Evolutionary conservation across 1,140 invertebrate genomes (phyloP), one percentile per base, ranked within the genome.

Genomic region (Drosophila repletoides): DNA sequence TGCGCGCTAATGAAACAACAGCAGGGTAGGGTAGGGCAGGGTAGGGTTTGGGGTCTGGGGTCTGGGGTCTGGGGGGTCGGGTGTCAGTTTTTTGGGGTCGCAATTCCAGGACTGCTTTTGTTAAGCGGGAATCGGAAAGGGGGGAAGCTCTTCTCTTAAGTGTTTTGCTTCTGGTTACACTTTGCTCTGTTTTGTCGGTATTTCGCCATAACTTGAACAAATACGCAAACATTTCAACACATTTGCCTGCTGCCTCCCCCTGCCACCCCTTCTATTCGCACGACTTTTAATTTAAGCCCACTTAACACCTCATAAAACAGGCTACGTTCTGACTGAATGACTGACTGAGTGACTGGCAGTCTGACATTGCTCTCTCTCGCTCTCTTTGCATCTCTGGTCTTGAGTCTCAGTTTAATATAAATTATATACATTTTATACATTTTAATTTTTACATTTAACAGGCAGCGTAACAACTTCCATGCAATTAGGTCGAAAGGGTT

Each of bases 231-330:
- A 84, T 83, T 83, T 84, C 79, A 75, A 73, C 79, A 84, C 77
- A 83, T 83, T 72, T 45, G 46, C 21, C 56, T 21, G 22, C 33
- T n/a, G 29, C 61, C 40, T 53, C 61, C 43, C 52, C 24, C 58
- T 56, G 12, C 33, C n/a, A 15, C n/a, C 29, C 15, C 26, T 26
- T 9, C 12, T n/a, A 6, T n/a, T 43, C 24, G 10, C 24, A 46
- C 51, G 45, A 80, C 67, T 86, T 86, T 86, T 81, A 86, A 86
- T 87, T 87, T 86, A 86, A 86, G 67, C 80, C 71, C 80, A 86
- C 80, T 86, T 86, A 86, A 86, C 80, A 86, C 80, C 80, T 86
- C 75, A 87, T 86, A 86, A 86, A 86, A 72, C 81, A 72, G 68
- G 59, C 75, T 55, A 61, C 77, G 63, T 76, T 84, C 31, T 21